These are phyloP conservation scores for Neodiprion lecontei DNA, from an alignment of 1,140 invertebrate species.

Conservation along the genomic window DNA sequence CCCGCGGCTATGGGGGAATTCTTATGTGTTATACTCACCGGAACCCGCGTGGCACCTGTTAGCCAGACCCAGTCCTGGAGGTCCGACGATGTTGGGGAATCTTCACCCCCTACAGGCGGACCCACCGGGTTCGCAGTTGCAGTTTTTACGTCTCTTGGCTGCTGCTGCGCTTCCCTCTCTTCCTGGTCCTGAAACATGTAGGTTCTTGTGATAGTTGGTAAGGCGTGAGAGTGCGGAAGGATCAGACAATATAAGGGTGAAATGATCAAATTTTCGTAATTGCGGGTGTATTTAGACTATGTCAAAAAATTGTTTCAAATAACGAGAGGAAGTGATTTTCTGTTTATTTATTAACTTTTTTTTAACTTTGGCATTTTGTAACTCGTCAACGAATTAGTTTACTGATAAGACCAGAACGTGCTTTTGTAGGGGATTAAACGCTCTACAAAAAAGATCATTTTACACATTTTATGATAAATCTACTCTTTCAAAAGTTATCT, in stretches of 20 bases:
- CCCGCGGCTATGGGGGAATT: no score
- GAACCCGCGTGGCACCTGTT: slow-evolving; percentile 78
- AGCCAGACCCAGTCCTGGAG: slow-evolving; percentile 80
- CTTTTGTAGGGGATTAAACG: no score
- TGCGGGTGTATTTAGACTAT: no score
- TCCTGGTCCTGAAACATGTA: slow-evolving; percentile 39
- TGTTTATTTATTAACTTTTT: neutral
- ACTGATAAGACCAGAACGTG: no score
- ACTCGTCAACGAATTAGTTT: no score
- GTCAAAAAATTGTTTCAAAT: no score
- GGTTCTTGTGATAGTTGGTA: no score
- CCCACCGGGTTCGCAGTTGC: slow-evolving; percentile 33
- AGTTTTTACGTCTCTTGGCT: slow-evolving; percentile 34
- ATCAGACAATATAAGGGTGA: no score
- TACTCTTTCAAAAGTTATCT: neutral
- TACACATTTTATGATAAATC: no score
- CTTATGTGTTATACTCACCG: slow-evolving; percentile 62
- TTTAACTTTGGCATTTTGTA: neutral
- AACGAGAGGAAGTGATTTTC: neutral
- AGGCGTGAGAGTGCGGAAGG: no score
- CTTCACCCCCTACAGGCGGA: slow-evolving; percentile 3
- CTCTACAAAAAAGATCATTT: no score
- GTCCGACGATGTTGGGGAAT: slow-evolving; percentile 38
- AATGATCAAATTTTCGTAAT: no score
- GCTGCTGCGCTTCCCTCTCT: slow-evolving; percentile 43